Conservation (phyloP, 2,797 vertebrate species). For the Allobates femoralis region DNA sequence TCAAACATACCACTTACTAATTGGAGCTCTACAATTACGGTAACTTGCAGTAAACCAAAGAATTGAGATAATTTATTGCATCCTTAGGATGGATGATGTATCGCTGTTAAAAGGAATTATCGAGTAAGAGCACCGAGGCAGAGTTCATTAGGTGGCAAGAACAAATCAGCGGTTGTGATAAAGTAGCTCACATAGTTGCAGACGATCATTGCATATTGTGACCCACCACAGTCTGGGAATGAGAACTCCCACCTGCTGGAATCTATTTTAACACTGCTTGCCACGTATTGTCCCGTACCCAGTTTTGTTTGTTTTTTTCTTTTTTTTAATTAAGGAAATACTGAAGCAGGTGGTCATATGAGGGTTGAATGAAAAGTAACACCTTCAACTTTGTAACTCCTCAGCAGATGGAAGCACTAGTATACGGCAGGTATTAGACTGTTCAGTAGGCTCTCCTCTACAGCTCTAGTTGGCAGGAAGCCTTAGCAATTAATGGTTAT, state of each 20-base stretch:
- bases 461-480: too few relatives aligned
- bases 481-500: too few relatives aligned
- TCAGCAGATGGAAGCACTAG: too few relatives aligned
- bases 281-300: not conserved
- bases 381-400: too few relatives aligned
- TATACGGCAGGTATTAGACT: too few relatives aligned
- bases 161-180: conserved; percentile 29
- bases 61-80: conserved; percentile 23
- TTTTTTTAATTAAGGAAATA: too few relatives aligned
- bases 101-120: conserved; percentile 21
- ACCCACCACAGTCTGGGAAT: too few relatives aligned
- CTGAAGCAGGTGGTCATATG: too few relatives aligned
- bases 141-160: not conserved
- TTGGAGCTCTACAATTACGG: conserved; percentile 19
- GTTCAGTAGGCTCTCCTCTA: too few relatives aligned
- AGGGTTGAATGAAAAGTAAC: too few relatives aligned
- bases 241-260: too few relatives aligned
- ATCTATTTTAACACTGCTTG: not conserved
- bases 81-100: conserved; percentile 32
- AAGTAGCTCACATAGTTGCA: not conserved
- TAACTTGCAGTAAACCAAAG: conserved; percentile 27
- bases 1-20: not conserved
- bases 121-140: not conserved
- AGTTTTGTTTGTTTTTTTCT: too few relatives aligned
- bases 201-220: not conserved